A percentile compares a stretch with the other conserved stretches of the same genome.
These are phyloP conservation scores for Drosophila prosaltans DNA, from an alignment of 1,140 invertebrate genomes.

Conservation along the genomic window DNA sequence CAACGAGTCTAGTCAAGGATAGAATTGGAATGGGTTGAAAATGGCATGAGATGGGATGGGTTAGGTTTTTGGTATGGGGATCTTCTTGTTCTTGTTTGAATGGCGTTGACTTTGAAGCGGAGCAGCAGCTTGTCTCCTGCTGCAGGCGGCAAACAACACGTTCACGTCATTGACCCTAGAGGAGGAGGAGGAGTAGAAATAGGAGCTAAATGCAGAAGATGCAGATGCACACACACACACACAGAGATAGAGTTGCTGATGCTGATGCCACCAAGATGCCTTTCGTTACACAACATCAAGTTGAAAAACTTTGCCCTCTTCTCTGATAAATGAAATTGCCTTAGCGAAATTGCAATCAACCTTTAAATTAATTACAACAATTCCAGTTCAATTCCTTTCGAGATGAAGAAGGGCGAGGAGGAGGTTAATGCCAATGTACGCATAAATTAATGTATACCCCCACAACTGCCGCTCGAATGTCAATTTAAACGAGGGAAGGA, in stretches of 20 bases:
- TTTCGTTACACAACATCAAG: neutral
- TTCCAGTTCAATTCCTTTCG: slow-evolving; percentile 6
- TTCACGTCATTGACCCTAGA: slow-evolving; percentile 68
- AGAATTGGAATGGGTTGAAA: slow-evolving; percentile 13
- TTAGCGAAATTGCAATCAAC: slow-evolving; percentile 49
- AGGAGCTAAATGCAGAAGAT: slow-evolving; percentile 15
- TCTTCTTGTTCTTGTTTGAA: slow-evolving; percentile 43
- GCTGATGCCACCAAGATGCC: neutral
- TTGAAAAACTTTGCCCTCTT: neutral
- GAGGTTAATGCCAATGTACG: slow-evolving; percentile 52
- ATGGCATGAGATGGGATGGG: slow-evolving; percentile 23
- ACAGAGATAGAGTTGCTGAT: slow-evolving; percentile 15
- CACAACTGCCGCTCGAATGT: slow-evolving; percentile 22
- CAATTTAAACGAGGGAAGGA: neutral
- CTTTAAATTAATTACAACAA: slow-evolving; percentile 56
- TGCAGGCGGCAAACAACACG: slow-evolving; percentile 38
- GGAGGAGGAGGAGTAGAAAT: neutral
- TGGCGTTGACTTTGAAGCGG: slow-evolving; percentile 65
- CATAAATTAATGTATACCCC: slow-evolving; percentile 62
- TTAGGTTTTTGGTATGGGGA: slow-evolving; percentile 39
- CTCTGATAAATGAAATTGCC: too few relatives aligned
- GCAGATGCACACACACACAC: neutral
- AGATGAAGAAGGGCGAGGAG: neutral
- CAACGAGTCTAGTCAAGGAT: slow-evolving; percentile 29
- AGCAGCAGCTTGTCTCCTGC: slow-evolving; percentile 31